A percentile compares a stretch with the other conserved stretches of the same genome.
phyloP scores from a whole-genome alignment of 1,140 invertebrate species.

The Lepeophtheirus salmonis region DNA sequence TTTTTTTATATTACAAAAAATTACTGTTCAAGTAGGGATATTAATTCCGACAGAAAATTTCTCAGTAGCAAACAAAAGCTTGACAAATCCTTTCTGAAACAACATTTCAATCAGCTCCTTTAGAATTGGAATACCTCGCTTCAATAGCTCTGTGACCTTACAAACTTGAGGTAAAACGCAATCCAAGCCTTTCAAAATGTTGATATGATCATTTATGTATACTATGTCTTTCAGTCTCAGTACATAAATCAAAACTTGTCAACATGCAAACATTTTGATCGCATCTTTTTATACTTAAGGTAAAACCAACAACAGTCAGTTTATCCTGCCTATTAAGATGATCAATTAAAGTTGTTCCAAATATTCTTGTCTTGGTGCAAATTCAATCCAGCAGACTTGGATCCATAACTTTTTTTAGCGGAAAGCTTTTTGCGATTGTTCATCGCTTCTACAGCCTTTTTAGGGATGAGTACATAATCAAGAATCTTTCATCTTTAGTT shows the following conservation, averaged over 20 bases:
- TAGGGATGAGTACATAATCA: slow-evolving; percentile 57
- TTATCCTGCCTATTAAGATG: slow-evolving; percentile 56
- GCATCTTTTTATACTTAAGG: slow-evolving; percentile 70
- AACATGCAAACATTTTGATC: slow-evolving; percentile 50
- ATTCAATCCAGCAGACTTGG: slow-evolving; percentile 4
- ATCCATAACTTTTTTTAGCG: neutral
- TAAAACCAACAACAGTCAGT: slow-evolving; percentile 82
- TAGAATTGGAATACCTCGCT: slow-evolving; percentile 87
- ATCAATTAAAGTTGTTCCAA: slow-evolving; percentile 62
- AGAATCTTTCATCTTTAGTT: slow-evolving; percentile 56
- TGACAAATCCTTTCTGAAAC: slow-evolving; percentile 74
- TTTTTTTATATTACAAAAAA: slow-evolving; percentile 90
- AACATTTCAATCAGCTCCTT: slow-evolving; percentile 97
- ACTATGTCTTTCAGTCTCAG: slow-evolving; percentile 52
- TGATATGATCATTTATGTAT: slow-evolving; percentile 57
- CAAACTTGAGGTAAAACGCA: slow-evolving; percentile 65
- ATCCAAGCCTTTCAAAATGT: slow-evolving; percentile 63
- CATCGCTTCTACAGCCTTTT: slow-evolving; percentile 47
- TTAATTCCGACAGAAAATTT: slow-evolving; percentile 99
- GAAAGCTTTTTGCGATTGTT: slow-evolving; percentile 33
- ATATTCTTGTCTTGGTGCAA: slow-evolving; percentile 54
- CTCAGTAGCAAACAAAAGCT: slow-evolving; percentile 91
- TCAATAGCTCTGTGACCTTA: slow-evolving; percentile 36
- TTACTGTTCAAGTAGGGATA: slow-evolving; percentile 87
- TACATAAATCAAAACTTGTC: slow-evolving; percentile 48